Evolutionary conservation across 1,140 invertebrate genomes (phyloP), one percentile per base, ranked within the genome.

Genomic region (Dufourea novaeangliae): DNA sequence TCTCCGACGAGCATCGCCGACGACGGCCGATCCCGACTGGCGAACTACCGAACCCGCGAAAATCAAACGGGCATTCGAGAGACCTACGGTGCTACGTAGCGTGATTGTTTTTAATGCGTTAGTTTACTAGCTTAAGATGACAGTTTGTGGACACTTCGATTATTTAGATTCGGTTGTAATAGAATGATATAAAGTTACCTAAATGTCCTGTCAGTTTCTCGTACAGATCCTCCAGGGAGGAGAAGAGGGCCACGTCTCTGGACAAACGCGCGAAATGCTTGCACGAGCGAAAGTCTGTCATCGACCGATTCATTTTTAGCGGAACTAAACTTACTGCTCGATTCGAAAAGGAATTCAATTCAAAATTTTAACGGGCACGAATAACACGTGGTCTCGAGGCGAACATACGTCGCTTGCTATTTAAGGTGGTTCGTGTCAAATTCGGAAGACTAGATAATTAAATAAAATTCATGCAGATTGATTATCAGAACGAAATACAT

Each of bases 131-230:
- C n/a, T n/a, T n/a, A n/a, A n/a, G n/a, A n/a, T n/a, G n/a, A n/a
- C n/a, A n/a, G n/a, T n/a, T n/a, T n/a, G n/a, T n/a, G n/a, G n/a
- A n/a, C n/a, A n/a, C n/a, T n/a, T n/a, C n/a, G n/a, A n/a, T n/a
- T n/a, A n/a, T n/a, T n/a, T n/a, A n/a, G n/a, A n/a, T n/a, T n/a
- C n/a, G n/a, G n/a, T n/a, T n/a, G n/a, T n/a, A n/a, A n/a, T n/a
- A n/a, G n/a, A n/a, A n/a, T 37, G 8, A 37, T 37, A 37, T 3
- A 72, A 44, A 44, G 25, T 84, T 91, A 92, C 91, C 91, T 86
- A 92, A 84, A 44, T 92, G 88, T 77, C 92, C 84, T 44, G 88
- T 84, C 37, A 92, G 83, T 79, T 91, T 92, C 73, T 91, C 90
- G 46, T 90, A 90, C 32, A 92, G 80, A 59, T 92, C 91, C 46